A percentile compares a stretch with the other conserved stretches of the same genome.
These are phyloP conservation scores for Diplogasteroides magnus DNA, from an alignment of 1,140 invertebrate genomes.

Conservation along the genomic window DNA sequence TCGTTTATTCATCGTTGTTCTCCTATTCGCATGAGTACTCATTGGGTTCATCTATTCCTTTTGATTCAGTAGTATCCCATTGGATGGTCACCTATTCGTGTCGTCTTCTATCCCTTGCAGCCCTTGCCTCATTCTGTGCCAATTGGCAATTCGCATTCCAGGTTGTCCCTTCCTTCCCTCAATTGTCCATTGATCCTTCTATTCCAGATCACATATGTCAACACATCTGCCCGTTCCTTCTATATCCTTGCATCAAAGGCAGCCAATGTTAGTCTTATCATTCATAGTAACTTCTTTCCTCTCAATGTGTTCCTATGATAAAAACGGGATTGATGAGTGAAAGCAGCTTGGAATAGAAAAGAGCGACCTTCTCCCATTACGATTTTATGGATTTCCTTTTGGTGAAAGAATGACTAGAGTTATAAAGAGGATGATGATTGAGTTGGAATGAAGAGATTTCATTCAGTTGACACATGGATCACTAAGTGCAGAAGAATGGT, in stretches of 20 bases:
- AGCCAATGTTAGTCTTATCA: slow-evolving; percentile 3
- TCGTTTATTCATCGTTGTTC: too few species aligned
- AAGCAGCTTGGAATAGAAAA: not conserved
- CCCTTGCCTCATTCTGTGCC: slow-evolving; percentile 33
- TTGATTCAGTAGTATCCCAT: not conserved
- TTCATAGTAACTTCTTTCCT: not conserved
- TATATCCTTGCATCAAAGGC: slow-evolving; percentile 18
- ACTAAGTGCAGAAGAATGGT: slow-evolving; percentile 23
- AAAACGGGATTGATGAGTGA: not conserved
- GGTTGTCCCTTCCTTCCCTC: slow-evolving; percentile 11
- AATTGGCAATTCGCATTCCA: slow-evolving; percentile 40
- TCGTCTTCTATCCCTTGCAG: slow-evolving; percentile 30
- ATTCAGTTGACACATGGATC: too few species aligned
- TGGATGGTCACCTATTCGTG: slow-evolving; percentile 26
- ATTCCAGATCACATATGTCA: slow-evolving; percentile 37
- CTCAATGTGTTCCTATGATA: not conserved
- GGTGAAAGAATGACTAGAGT: slow-evolving; percentile 10
- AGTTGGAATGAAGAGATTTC: too few species aligned
- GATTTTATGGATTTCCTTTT: too few species aligned
- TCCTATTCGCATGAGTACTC: not conserved
- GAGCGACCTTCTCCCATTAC: slow-evolving; percentile 10
- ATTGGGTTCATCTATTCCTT: not conserved
- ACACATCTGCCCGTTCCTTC: slow-evolving; percentile 31
- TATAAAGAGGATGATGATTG: not conserved
- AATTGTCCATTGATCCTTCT: not conserved